Evolutionary conservation across 2,888 invertebrate species (phyloP).

Genomic region (Caenorhabditis plicata): DNA sequence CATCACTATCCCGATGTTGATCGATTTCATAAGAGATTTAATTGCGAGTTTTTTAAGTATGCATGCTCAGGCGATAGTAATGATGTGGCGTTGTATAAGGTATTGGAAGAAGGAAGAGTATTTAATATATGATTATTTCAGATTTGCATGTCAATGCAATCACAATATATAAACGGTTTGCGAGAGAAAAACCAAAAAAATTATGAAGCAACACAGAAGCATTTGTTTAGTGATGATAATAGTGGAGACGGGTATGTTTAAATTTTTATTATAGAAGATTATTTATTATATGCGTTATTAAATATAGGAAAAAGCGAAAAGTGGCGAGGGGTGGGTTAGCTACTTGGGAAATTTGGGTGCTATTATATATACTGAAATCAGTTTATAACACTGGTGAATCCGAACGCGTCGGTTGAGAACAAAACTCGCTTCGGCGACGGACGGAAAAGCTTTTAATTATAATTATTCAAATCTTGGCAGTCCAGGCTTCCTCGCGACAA

Average conservation of each 20-base stretch:
- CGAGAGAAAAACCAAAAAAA: constrained; percentile 26
- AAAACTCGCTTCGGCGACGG: too few relatives aligned
- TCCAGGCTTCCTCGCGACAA: too few relatives aligned
- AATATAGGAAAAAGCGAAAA: too few relatives aligned
- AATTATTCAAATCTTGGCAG: too few relatives aligned
- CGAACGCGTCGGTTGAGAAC: too few relatives aligned
- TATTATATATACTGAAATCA: too few relatives aligned
- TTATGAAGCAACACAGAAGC: constrained; percentile 43
- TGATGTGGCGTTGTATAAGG: constrained; percentile 46
- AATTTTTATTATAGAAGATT: constrained; percentile 2
- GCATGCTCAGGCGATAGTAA: constrained; percentile 26
- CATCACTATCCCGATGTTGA: constrained; percentile 28
- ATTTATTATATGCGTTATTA: too few relatives aligned
- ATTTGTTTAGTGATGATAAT: constrained; percentile 58
- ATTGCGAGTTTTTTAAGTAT: constrained; percentile 51
- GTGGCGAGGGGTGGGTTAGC: too few relatives aligned
- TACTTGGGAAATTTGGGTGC: too few relatives aligned
- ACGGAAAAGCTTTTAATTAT: too few relatives aligned
- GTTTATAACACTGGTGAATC: too few relatives aligned
- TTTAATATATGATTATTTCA: constrained; percentile 17
- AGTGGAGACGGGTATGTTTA: constrained; percentile 54
- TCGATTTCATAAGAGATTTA: constrained; percentile 49
- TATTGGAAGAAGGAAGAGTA: constrained; percentile 1
- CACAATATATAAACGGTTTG: constrained; percentile 22
- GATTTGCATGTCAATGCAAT: constrained; percentile 50